Base-by-base conservation (phyloP, 2,888 invertebrate species). In the Papilio elwesi region DNA sequence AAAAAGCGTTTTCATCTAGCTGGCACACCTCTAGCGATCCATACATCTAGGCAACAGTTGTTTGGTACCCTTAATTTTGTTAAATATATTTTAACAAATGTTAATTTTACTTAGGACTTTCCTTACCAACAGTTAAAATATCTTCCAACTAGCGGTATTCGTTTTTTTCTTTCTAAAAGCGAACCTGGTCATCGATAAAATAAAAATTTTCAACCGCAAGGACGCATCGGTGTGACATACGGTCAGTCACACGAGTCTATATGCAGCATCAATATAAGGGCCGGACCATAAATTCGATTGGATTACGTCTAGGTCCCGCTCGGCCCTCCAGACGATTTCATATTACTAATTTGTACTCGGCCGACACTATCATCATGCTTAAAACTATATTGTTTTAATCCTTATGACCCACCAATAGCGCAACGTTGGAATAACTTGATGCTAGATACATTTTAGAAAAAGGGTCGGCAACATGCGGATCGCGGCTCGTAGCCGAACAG, bases 281-380 rank as follows among this genome's bases (percentile, higher is more conserved):
- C 78, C 71, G 76, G 77, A 77, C 80, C 82, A 85, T 86, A 88
- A 84, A 84, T 64, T 49, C 80, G 83, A 88, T 88, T 86, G 81
- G 84, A 85, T 84, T 82, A 75, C 81, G 82, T 84, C 83, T 85
- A 83, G 78, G 81, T 77, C 75, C 79, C 80, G 81, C 55, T 57
- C 38, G 5, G 53, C 52, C 38, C 81, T 55, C 26, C 11, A 53
- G 70, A 63, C 63, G 48, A 52, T 26, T 63, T 53, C 53, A 69
- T 71, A 57, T 71, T 65, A 70, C 26, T 57, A 65, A 66, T 65
- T 71, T 71, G 51, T 43, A 70, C 38, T 49, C 48, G 15, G 49
- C 48, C 26, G 48, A 48, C 49, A 36, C 13, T 64, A 64, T n/a
- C 53, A 55, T 13, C 16, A 15, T 11, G 8, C 4, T 67, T 55